A percentile compares a stretch with the other conserved stretches of the same genome.
Conservation (phyloP, 2,797 vertebrate species). For the Anisognathus igniventris region DNA sequence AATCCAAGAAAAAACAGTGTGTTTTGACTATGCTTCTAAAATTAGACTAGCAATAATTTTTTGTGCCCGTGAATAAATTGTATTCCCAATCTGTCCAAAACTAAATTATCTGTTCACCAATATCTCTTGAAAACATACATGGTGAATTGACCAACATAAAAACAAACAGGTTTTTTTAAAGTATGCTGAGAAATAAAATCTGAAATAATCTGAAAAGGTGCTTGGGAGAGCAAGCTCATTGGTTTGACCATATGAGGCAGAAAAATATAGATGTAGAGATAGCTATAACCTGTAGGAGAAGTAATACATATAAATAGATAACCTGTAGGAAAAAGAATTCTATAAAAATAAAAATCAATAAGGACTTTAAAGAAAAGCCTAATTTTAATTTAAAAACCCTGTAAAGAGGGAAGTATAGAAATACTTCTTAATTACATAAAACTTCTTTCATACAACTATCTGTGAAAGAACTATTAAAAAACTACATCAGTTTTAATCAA, state of each 20-base stretch:
- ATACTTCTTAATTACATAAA: background rate
- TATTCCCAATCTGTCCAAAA: background rate
- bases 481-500: rapidly evolving
- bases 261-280: background rate
- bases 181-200: background rate
- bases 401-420: background rate
- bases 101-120: background rate
- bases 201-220: background rate
- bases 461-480: background rate
- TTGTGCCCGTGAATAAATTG: background rate
- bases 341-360: background rate
- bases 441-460: background rate
- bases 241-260: background rate
- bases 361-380: background rate
- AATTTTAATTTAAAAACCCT: background rate
- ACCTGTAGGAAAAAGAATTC: background rate
- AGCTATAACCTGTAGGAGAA: background rate
- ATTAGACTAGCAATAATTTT: background rate
- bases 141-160: background rate
- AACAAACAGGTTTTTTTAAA: background rate
- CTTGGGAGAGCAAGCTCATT: background rate
- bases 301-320: background rate
- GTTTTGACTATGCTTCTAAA: background rate
- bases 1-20: background rate
- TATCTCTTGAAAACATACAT: background rate